These are phyloP conservation scores for Bruchidius siliquastri DNA, from an alignment of 2,888 invertebrate species.

Conservation along the genomic window DNA sequence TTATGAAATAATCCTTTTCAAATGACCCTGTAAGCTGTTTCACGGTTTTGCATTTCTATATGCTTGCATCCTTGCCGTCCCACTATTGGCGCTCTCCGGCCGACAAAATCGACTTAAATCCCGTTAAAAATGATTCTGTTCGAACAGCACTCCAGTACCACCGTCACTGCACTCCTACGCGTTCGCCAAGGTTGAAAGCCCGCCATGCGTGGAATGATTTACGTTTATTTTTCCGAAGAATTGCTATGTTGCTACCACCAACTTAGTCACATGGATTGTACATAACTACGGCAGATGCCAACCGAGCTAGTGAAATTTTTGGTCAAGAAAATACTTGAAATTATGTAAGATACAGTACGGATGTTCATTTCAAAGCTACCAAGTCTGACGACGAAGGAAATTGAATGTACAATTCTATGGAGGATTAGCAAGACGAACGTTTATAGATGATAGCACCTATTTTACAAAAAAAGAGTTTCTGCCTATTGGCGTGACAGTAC, in stretches of 20 bases:
- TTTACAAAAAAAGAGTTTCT: too few relatives aligned
- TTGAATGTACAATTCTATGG: too few relatives aligned
- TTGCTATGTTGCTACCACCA: neutral
- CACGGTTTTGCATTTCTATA: neutral
- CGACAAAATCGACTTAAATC: neutral
- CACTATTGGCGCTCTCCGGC: neutral
- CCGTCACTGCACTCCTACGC: neutral
- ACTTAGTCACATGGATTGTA: neutral
- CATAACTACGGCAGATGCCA: too few relatives aligned
- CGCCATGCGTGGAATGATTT: neutral
- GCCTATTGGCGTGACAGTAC: too few relatives aligned
- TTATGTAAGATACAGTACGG: too few relatives aligned
- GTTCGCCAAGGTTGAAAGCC: neutral
- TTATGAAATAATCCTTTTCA: neutral
- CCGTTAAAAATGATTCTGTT: neutral
- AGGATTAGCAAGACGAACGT: too few relatives aligned
- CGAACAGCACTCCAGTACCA: neutral
- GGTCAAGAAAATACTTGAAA: too few relatives aligned
- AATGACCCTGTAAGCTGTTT: neutral
- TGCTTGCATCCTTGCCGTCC: neutral
- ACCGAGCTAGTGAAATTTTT: too few relatives aligned
- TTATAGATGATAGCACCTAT: too few relatives aligned
- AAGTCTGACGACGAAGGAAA: too few relatives aligned
- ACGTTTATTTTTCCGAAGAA: neutral
- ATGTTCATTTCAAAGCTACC: too few relatives aligned